These are phyloP conservation scores for Orthonevra nobilis DNA, from an alignment of 2,888 invertebrate genomes.

Conservation along the genomic window DNA sequence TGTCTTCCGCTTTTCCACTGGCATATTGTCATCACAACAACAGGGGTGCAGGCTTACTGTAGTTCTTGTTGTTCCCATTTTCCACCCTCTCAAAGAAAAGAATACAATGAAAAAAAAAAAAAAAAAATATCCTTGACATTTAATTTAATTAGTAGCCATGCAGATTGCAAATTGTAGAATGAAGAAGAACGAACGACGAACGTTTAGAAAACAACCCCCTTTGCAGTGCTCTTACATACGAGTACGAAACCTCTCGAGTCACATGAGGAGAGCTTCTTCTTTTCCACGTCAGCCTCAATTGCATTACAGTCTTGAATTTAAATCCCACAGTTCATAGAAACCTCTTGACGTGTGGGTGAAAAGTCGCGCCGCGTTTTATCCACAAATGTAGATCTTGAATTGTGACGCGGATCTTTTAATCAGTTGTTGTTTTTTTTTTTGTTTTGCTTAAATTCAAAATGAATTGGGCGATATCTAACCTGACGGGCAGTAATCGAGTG, in stretches of 20 bases:
- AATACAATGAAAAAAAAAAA: neutral
- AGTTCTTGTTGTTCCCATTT: conserved; percentile 6
- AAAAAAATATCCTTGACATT: conserved; percentile 71
- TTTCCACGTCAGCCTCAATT: conserved; percentile 42
- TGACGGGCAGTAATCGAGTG: conserved; percentile 79
- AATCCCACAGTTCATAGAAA: conserved; percentile 34
- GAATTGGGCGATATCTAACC: conserved; percentile 80
- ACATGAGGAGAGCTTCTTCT: conserved; percentile 43
- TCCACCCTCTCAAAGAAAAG: conserved; percentile 9
- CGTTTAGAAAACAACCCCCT: conserved; percentile 25
- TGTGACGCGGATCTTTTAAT: too few species aligned
- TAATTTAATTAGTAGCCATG: conserved; percentile 71
- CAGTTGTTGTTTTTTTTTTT: too few species aligned
- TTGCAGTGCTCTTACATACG: conserved; percentile 25
- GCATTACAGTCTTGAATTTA: conserved; percentile 31
- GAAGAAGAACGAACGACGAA: neutral
- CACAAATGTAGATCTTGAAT: neutral
- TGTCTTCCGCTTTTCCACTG: conserved; percentile 35
- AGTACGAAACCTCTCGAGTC: neutral
- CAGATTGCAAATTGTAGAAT: conserved; percentile 56
- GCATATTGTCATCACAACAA: conserved; percentile 17
- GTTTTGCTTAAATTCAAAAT: too few species aligned
- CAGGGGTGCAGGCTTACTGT: neutral
- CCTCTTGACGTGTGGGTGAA: conserved; percentile 51
- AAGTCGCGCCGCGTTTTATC: conserved; percentile 15